phyloP scores from a whole-genome alignment of 2,113 vertebrate species.

The Osmerus mordax region DNA sequence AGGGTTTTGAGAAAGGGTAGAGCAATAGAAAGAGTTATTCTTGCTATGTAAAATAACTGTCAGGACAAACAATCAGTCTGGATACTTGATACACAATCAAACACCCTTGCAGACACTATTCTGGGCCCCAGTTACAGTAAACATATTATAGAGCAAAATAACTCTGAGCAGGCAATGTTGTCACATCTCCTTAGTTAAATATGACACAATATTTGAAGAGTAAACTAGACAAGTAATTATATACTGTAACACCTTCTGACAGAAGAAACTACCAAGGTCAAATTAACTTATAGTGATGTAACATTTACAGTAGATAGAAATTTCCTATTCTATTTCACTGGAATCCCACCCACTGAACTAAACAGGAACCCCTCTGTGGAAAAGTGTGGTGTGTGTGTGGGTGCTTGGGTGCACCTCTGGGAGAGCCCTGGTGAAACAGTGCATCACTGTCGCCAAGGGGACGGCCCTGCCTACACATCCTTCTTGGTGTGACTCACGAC shows the following conservation, averaged over 20 bases:
- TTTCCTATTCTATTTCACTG: constrained; percentile 33
- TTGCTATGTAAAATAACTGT: too few species aligned
- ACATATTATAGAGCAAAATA: neutral
- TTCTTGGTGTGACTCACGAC: constrained; percentile 59
- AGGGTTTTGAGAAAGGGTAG: too few species aligned
- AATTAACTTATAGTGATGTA: constrained; percentile 43
- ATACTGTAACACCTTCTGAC: neutral
- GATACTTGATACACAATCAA: too few species aligned
- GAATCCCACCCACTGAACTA: constrained; percentile 31
- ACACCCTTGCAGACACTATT: neutral
- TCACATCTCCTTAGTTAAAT: neutral
- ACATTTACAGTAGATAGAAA: constrained; percentile 33
- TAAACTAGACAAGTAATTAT: neutral
- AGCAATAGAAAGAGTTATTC: too few species aligned
- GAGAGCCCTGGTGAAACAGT: constrained; percentile 70
- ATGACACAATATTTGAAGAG: neutral
- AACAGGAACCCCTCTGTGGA: constrained; percentile 46
- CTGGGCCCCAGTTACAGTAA: neutral
- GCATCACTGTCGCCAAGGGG: constrained; percentile 51
- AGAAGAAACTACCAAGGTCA: neutral
- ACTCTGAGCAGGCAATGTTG: neutral
- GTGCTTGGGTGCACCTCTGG: constrained; percentile 46
- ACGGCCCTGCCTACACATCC: constrained; percentile 59
- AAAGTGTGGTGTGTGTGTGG: constrained; percentile 42
- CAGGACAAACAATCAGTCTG: too few species aligned